Percentiles rank a stretch among this genome's conserved stretches.
Conservation (phyloP, 2,113 vertebrate species). For the Chionomys nivalis region DNA sequence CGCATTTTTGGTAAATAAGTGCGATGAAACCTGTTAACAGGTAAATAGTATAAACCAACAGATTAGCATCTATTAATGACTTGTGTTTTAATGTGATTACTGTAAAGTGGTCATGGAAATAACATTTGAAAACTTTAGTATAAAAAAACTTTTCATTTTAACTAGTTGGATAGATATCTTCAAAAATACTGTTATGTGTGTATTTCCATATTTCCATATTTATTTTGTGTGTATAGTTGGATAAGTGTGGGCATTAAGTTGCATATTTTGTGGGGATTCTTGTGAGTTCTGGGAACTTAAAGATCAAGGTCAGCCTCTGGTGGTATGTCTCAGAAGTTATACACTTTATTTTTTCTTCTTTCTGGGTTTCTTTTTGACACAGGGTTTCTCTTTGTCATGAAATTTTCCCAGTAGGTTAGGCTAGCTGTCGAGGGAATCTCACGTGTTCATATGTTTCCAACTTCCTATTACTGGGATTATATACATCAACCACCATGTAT, state of each 20-base stretch:
- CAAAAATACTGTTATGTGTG: neutral
- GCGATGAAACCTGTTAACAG: neutral
- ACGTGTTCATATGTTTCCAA: neutral
- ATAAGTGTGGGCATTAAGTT: neutral
- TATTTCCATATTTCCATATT: neutral
- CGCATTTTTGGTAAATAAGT: neutral
- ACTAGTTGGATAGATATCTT: neutral
- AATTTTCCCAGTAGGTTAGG: neutral
- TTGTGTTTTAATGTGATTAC: neutral
- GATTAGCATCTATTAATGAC: neutral
- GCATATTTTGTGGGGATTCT: neutral
- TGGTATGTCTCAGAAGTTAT: neutral
- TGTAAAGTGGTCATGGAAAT: neutral
- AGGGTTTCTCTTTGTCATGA: too few relatives aligned
- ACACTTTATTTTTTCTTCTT: neutral
- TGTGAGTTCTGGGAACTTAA: neutral
- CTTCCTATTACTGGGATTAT: neutral
- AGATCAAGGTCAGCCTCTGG: neutral
- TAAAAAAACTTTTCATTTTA: neutral
- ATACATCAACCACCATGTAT: neutral
- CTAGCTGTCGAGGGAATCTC: neutral
- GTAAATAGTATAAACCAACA: neutral
- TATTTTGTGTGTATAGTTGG: neutral
- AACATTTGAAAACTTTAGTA: neutral
- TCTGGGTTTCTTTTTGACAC: neutral